These are phyloP conservation scores for Cylas formicarius DNA, from an alignment of 1,140 invertebrate genomes.

Conservation along the genomic window DNA sequence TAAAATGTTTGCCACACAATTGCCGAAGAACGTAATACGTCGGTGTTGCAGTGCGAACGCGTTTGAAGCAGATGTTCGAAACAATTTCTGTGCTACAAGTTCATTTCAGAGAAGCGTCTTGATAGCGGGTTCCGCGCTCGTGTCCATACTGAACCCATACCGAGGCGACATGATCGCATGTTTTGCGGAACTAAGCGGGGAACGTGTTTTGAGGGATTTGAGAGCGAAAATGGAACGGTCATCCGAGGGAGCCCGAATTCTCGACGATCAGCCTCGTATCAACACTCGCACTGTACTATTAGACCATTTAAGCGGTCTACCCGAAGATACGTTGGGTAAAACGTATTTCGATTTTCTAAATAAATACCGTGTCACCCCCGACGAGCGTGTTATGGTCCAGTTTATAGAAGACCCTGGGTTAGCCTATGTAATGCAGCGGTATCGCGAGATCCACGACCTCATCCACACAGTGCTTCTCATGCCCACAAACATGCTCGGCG, in stretches of 20 bases:
- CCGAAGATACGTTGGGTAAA: conserved; percentile 74
- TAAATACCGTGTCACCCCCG: conserved; percentile 84
- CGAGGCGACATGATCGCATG: conserved; percentile 91
- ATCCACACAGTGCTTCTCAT: conserved; percentile 85
- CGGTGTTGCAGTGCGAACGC: too few species aligned
- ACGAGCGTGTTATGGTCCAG: conserved; percentile 78
- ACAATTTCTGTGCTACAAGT: conserved; percentile 64
- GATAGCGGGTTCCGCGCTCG: conserved; percentile 67
- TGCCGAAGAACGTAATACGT: too few species aligned
- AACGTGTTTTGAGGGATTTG: conserved; percentile 60
- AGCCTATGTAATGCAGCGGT: conserved; percentile 94
- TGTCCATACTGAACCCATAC: conserved; percentile 66
- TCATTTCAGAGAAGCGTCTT: conserved; percentile 68
- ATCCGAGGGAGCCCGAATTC: conserved; percentile 64
- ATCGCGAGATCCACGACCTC: conserved; percentile 93
- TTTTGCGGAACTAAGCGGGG: conserved; percentile 80
- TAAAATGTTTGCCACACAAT: too few species aligned
- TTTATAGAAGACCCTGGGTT: conserved; percentile 88
- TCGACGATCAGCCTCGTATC: conserved; percentile 76
- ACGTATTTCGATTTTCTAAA: conserved; percentile 77
- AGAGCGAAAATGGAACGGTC: conserved; percentile 49
- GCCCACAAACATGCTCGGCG: conserved; percentile 93
- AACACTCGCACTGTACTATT: conserved; percentile 78
- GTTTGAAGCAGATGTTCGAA: conserved; percentile 47
- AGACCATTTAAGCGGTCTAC: conserved; percentile 59